Conservation (phyloP, 2,113 vertebrate genomes). For the Cavia porcellus region DNA sequence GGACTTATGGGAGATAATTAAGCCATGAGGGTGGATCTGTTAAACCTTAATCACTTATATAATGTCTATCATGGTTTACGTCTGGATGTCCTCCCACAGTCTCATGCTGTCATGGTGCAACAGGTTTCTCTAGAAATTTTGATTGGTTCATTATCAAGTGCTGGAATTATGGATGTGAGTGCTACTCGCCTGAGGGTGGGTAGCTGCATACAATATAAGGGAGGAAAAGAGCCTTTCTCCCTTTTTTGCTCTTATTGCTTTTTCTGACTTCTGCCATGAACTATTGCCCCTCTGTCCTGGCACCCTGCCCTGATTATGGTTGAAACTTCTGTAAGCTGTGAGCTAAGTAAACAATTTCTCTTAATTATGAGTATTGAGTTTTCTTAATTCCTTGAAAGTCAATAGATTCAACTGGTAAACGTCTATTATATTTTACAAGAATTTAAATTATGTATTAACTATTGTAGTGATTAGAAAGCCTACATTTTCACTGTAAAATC, state of each 20-base stretch:
- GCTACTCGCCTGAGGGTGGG: not conserved
- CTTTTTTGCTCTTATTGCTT: not conserved
- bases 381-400: not conserved
- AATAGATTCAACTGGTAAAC: not conserved
- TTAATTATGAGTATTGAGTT: not conserved
- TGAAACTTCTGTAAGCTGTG: not conserved
- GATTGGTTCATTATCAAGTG: not conserved
- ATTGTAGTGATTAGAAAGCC: not conserved
- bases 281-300: not conserved
- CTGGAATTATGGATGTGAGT: not conserved
- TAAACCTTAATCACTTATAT: not conserved
- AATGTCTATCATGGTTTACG: not conserved
- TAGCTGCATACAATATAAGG: not conserved
- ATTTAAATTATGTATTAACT: not conserved
- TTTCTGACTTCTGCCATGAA: not conserved
- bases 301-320: not conserved
- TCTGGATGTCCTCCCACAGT: not conserved
- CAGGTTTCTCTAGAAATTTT: not conserved
- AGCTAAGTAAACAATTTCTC: not conserved
- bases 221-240: not conserved
- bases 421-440: not conserved
- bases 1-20: not conserved
- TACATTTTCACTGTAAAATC: not conserved
- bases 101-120: not conserved
- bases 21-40: not conserved